These are phyloP conservation scores for Azemiops feae DNA, from an alignment of 2,113 vertebrate genomes.

Conservation along the genomic window DNA sequence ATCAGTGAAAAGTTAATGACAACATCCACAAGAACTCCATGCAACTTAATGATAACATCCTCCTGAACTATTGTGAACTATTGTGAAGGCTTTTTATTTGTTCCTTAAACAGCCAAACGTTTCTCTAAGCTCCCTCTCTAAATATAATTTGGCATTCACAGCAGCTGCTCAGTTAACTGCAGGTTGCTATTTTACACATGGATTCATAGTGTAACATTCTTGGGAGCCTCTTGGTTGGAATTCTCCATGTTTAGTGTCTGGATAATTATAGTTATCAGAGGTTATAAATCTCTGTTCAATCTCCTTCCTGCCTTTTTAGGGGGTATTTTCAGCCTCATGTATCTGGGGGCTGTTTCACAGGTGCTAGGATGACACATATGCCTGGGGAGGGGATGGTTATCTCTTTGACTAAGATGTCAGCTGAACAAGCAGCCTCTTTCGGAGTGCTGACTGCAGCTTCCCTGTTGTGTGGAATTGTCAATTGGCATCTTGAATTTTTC, in stretches of 20 bases:
- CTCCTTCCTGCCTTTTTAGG: slow-evolving; percentile 25
- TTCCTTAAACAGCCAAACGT: slow-evolving; percentile 56
- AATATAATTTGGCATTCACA: slow-evolving; percentile 51
- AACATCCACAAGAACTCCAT: background rate
- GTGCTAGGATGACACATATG: slow-evolving; percentile 41
- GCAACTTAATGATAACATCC: slow-evolving; percentile 13
- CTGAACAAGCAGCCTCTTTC: slow-evolving; percentile 24
- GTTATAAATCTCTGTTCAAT: background rate
- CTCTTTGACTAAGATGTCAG: slow-evolving; percentile 38
- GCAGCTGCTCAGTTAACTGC: slow-evolving; percentile 50
- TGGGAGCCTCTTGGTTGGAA: slow-evolving; percentile 20
- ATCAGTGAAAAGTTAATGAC: background rate
- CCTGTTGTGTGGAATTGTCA: background rate
- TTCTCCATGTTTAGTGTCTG: slow-evolving; percentile 28
- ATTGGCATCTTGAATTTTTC: background rate
- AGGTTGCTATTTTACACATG: slow-evolving; percentile 48
- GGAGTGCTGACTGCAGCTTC: background rate
- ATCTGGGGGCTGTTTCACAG: slow-evolving; percentile 41
- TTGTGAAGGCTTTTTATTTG: slow-evolving; percentile 34
- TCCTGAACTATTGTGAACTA: too few relatives aligned
- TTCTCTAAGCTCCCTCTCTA: slow-evolving; percentile 56
- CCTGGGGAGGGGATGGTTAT: slow-evolving; percentile 6
- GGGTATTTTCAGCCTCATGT: slow-evolving; percentile 31
- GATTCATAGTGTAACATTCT: slow-evolving; percentile 37
- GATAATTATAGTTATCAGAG: slow-evolving; percentile 60